Percentiles rank a stretch among this genome's conserved stretches.
These are phyloP conservation scores for Marisa cornuarietis DNA, from an alignment of 1,140 invertebrate species.

Conservation along the genomic window DNA sequence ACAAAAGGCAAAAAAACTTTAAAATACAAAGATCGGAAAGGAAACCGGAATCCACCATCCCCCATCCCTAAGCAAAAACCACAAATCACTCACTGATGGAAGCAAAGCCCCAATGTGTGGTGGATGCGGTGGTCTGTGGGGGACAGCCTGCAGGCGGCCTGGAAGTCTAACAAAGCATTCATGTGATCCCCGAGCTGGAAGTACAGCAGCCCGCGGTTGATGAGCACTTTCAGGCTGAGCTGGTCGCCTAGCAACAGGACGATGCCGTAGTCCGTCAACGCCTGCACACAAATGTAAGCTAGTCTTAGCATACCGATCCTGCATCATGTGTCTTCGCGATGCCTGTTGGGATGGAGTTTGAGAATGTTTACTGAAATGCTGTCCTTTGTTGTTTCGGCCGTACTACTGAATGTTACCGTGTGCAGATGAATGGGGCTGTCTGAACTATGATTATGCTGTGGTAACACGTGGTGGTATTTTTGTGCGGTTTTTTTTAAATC, in stretches of 20 bases:
- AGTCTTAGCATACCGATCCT: too few relatives aligned
- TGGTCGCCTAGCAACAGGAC: slow-evolving; percentile 61
- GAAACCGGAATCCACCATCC: background rate
- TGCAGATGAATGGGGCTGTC: too few relatives aligned
- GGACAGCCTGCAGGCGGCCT: slow-evolving; percentile 57
- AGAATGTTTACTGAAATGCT: too few relatives aligned
- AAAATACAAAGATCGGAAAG: too few relatives aligned
- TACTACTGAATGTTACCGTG: too few relatives aligned
- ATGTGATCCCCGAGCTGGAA: slow-evolving; percentile 59
- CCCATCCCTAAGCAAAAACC: background rate
- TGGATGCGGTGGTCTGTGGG: slow-evolving; percentile 58
- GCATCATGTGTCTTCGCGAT: too few relatives aligned
- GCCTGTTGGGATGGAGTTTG: too few relatives aligned
- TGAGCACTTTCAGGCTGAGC: slow-evolving; percentile 59
- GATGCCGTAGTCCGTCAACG: slow-evolving; percentile 64
- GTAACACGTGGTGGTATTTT: too few relatives aligned
- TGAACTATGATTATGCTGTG: too few relatives aligned
- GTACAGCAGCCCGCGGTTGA: slow-evolving; percentile 65
- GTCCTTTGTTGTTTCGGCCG: too few relatives aligned
- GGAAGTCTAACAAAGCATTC: slow-evolving; percentile 65
- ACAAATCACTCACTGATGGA: slow-evolving; percentile 58
- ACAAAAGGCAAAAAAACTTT: too few relatives aligned
- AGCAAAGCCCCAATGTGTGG: slow-evolving; percentile 64
- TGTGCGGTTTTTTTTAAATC: too few relatives aligned
- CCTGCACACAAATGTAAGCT: slow-evolving; percentile 41